These are phyloP conservation scores for Polyommatus iphigenia DNA, from an alignment of 2,888 invertebrate genomes.

Conservation along the genomic window DNA sequence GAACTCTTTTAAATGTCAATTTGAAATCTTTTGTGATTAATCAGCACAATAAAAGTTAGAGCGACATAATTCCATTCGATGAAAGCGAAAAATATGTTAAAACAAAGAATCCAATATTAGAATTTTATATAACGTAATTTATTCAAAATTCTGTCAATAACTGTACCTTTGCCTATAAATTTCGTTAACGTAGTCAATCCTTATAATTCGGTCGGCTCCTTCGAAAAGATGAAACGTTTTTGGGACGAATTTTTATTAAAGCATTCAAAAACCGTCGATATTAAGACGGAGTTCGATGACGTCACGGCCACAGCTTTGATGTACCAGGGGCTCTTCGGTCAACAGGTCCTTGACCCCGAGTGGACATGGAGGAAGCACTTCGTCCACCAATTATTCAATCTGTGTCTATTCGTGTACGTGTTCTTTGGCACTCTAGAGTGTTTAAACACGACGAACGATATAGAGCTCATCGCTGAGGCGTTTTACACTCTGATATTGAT, in stretches of 20 bases:
- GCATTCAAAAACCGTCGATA: constrained; percentile 53
- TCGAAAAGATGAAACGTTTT: constrained; percentile 36
- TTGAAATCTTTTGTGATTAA: background rate
- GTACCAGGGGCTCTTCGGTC: constrained; percentile 53
- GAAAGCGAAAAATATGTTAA: background rate
- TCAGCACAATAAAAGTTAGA: background rate
- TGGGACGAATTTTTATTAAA: constrained; percentile 42
- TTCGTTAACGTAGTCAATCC: constrained; percentile 25
- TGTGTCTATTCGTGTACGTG: constrained; percentile 52
- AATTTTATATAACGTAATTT: constrained; percentile 24
- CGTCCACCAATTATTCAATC: constrained; percentile 47
- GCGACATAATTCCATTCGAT: background rate
- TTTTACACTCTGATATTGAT: constrained; percentile 54
- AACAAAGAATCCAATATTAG: constrained; percentile 2
- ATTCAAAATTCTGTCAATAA: constrained; percentile 18
- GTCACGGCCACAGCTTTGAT: constrained; percentile 48
- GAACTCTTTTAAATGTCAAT: no score
- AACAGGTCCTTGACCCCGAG: constrained; percentile 57
- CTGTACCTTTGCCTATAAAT: constrained; percentile 34
- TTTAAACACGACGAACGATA: constrained; percentile 47
- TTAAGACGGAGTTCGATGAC: constrained; percentile 52
- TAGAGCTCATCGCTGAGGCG: constrained; percentile 53
- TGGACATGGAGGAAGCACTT: constrained; percentile 56
- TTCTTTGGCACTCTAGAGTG: constrained; percentile 55
- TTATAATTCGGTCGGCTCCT: constrained; percentile 29